Conservation (phyloP, 2,888 invertebrate species). For the Ophion costatus region DNA sequence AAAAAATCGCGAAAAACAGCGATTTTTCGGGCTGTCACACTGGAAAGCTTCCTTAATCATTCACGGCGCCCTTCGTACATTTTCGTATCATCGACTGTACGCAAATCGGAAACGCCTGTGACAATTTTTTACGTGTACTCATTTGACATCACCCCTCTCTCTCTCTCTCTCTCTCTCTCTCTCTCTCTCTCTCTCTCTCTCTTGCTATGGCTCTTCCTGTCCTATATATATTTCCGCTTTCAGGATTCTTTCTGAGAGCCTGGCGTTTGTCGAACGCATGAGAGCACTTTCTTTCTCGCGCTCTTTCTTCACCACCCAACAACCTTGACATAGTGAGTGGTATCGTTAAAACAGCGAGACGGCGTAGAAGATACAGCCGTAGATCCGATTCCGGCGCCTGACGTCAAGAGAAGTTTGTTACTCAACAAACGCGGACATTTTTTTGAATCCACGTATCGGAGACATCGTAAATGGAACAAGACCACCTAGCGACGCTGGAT, state of each 20-base stretch:
- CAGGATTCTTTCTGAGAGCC: slow-evolving; percentile 16
- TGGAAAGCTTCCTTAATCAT: too few relatives aligned
- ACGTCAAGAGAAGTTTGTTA: slow-evolving; percentile 5
- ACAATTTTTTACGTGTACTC: not conserved
- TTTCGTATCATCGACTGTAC: slow-evolving; percentile 21
- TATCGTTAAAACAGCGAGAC: slow-evolving; percentile 58
- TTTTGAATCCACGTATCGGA: not conserved
- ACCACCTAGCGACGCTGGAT: too few relatives aligned
- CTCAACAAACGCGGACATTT: not conserved
- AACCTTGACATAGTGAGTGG: slow-evolving; percentile 71
- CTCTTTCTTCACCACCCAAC: slow-evolving; percentile 54
- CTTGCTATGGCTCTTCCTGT: not conserved
- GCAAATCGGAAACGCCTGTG: slow-evolving; percentile 36
- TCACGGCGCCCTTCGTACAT: not conserved
- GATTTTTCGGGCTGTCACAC: too few relatives aligned
- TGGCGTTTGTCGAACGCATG: slow-evolving; percentile 43
- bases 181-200: not conserved
- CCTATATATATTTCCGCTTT: not conserved
- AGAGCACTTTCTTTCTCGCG: slow-evolving; percentile 71
- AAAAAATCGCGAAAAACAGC: too few relatives aligned
- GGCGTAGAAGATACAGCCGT: slow-evolving; percentile 1
- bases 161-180: not conserved
- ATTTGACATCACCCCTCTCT: slow-evolving; percentile 14
- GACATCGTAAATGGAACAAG: too few relatives aligned
- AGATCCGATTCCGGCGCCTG: slow-evolving; percentile 24